phyloP scores from a whole-genome alignment of 2,888 invertebrate genomes.

The Hypsopygia costalis region DNA sequence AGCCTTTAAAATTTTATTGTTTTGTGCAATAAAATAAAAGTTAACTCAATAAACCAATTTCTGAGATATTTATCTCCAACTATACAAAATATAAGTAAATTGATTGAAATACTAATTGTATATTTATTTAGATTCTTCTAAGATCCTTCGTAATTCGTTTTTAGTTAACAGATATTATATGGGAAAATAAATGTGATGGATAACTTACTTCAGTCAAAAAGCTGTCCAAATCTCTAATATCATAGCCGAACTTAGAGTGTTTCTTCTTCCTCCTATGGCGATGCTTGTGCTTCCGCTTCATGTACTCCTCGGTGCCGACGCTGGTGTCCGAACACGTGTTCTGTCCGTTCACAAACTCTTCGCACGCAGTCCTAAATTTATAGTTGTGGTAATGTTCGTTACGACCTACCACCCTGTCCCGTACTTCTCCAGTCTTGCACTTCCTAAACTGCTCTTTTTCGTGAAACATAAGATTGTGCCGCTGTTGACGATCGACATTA shows the following conservation, averaged over 20 bases:
- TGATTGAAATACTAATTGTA: no score
- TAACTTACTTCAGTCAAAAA: conserved; percentile 86
- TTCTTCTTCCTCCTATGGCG: conserved; percentile 67
- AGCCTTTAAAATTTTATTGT: no score
- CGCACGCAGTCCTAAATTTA: conserved; percentile 63
- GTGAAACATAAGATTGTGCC: conserved; percentile 34
- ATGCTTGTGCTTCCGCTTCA: conserved; percentile 67
- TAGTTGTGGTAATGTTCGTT: conserved; percentile 73
- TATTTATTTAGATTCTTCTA: no score
- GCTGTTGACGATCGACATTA: conserved; percentile 37
- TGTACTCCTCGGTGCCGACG: conserved; percentile 62
- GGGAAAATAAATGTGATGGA: no score
- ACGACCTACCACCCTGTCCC: conserved; percentile 58
- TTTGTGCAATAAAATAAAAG: no score
- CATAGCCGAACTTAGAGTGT: conserved; percentile 84
- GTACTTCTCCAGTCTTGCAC: conserved; percentile 43
- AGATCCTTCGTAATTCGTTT: no score
- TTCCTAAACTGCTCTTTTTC: conserved; percentile 49
- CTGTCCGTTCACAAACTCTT: conserved; percentile 55
- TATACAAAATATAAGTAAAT: no score
- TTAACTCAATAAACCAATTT: no score
- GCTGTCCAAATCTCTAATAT: conserved; percentile 89
- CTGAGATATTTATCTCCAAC: no score
- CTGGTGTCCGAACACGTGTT: conserved; percentile 59
- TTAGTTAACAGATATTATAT: no score